These are phyloP conservation scores for Dasyurus viverrinus DNA, from an alignment of 2,113 vertebrate genomes.

Conservation along the genomic window DNA sequence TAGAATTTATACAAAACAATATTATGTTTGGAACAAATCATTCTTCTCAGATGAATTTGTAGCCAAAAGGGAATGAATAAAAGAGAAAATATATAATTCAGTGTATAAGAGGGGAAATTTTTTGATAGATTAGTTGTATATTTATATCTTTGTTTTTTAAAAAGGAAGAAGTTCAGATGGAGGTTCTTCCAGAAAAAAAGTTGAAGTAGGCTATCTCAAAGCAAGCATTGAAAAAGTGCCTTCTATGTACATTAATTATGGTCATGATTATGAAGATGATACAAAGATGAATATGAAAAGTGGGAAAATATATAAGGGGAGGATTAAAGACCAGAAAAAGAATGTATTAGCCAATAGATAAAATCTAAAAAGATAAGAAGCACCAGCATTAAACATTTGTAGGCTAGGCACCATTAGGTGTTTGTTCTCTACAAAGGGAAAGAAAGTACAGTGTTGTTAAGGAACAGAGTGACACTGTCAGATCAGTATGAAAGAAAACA, in stretches of 20 bases:
- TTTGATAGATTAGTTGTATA: background rate
- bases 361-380: background rate
- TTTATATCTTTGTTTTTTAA: background rate
- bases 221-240: background rate
- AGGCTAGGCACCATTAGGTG: background rate
- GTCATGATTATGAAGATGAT: background rate
- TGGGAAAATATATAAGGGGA: background rate
- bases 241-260: background rate
- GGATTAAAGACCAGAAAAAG: background rate
- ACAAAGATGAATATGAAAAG: background rate
- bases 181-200: background rate
- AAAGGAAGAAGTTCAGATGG: background rate
- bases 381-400: background rate
- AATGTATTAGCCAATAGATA: background rate
- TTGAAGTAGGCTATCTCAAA: background rate
- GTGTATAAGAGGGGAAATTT: background rate
- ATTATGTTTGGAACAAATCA: background rate
- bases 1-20: background rate
- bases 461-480: constrained; percentile 57
- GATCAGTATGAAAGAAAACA: constrained; percentile 45
- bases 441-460: constrained; percentile 29
- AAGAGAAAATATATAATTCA: background rate
- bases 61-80: background rate
- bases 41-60: background rate
- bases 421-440: background rate